These are phyloP conservation scores for Heliconius cydno DNA, from an alignment of 2,888 invertebrate genomes.

Conservation along the genomic window DNA sequence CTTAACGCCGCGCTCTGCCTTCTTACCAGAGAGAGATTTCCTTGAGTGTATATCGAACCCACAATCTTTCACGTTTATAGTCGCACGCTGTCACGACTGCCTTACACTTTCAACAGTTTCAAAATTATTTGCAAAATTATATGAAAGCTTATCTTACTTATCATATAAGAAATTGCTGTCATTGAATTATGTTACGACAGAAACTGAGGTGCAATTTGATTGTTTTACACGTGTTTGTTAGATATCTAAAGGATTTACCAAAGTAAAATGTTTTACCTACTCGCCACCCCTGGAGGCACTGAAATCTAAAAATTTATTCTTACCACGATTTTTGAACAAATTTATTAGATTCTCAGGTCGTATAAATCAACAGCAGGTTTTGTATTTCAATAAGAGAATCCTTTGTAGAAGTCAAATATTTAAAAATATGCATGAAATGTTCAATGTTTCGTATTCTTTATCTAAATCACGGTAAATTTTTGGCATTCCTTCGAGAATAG, in stretches of 20 bases:
- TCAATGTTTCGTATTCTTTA: not conserved
- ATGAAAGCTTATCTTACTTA: not conserved
- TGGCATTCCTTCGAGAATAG: not conserved
- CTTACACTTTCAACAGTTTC: too few species aligned
- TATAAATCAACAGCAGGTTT: not conserved
- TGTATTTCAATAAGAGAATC: not conserved
- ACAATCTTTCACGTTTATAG: too few species aligned
- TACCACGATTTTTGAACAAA: constrained; percentile 3
- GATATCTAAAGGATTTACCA: not conserved
- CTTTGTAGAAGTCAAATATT: not conserved
- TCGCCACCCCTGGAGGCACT: too few species aligned
- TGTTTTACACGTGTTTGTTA: not conserved
- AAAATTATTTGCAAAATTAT: too few species aligned
- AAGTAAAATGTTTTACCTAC: not conserved
- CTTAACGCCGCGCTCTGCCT: too few species aligned
- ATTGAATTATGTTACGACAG: not conserved
- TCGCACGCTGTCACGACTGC: too few species aligned
- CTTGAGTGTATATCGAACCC: too few species aligned
- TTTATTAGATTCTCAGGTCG: not conserved
- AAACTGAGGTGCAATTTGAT: not conserved
- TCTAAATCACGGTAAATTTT: not conserved
- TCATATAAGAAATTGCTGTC: not conserved
- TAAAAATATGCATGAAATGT: not conserved
- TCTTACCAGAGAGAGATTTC: too few species aligned
- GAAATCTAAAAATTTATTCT: constrained; percentile 13